A percentile compares a stretch with the other conserved stretches of the same genome.
phyloP scores from a whole-genome alignment of 2,797 vertebrate species.

The Euphonia xanthogaster region DNA sequence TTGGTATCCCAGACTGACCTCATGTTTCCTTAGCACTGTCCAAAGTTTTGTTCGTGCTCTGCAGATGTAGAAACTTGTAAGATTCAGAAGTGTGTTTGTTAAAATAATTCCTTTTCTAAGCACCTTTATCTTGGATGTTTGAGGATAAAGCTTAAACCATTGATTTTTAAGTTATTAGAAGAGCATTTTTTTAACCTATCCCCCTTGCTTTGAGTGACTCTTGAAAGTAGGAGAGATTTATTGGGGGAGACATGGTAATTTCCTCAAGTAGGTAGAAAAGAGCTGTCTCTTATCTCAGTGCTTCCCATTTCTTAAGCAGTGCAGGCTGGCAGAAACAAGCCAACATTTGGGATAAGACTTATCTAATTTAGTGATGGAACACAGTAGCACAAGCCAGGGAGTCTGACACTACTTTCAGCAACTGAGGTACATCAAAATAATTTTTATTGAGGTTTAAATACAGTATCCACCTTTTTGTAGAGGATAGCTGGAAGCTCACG shows the following conservation, averaged over 20 bases:
- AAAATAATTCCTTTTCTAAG: not conserved
- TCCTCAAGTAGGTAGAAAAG: not conserved
- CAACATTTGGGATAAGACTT: not conserved
- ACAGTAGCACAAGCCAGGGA: not conserved
- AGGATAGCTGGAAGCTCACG: not conserved
- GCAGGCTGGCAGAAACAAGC: not conserved
- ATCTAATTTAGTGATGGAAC: not conserved
- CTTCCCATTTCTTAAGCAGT: not conserved
- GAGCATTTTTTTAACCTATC: not conserved
- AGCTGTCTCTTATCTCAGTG: not conserved
- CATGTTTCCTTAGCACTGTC: not conserved
- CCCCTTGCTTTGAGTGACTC: not conserved
- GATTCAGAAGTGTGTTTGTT: not conserved
- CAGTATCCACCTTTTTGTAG: not conserved
- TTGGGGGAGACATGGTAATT: not conserved
- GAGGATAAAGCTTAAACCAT: not conserved
- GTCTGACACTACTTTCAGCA: not conserved
- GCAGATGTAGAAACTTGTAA: not conserved
- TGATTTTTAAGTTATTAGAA: not conserved
- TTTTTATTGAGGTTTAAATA: not conserved
- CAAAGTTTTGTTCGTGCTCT: not conserved
- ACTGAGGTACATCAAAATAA: not conserved
- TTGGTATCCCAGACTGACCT: not conserved
- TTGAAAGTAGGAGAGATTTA: not conserved
- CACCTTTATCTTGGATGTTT: not conserved